Evolutionary conservation across 2,113 vertebrate genomes (phyloP).

Genomic region (Galemys pyrenaicus): DNA sequence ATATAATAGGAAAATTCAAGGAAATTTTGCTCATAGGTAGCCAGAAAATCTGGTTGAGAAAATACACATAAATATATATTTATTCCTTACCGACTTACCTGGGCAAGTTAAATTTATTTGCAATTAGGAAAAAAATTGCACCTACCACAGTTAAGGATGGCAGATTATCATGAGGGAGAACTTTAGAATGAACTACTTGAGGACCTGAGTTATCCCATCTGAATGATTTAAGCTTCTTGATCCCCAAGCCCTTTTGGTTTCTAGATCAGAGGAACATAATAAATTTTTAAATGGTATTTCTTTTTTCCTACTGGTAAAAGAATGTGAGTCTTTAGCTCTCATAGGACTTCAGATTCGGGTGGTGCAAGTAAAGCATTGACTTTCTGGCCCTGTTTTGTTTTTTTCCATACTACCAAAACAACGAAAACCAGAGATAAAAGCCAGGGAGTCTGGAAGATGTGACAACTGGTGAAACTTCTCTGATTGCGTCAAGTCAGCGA

Average conservation of each 20-base stretch:
- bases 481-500: conserved; percentile 32
- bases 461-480: conserved; percentile 57
- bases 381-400: conserved; percentile 55
- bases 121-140: not conserved
- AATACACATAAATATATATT: not conserved
- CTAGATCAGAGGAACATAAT: conserved; percentile 1
- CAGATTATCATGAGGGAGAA: not conserved
- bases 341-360: not conserved
- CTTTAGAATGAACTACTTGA: not conserved
- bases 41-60: not conserved
- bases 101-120: conserved; percentile 1
- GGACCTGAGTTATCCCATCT: not conserved
- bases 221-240: conserved; percentile 15
- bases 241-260: not conserved
- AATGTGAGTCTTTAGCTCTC: not conserved
- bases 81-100: not conserved
- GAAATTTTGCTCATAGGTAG: conserved; percentile 25
- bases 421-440: conserved; percentile 13
- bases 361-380: conserved; percentile 5
- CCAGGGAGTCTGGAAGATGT: not conserved
- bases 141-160: not conserved
- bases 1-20: conserved; percentile 20
- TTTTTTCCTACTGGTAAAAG: not conserved
- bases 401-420: not conserved
- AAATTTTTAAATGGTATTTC: not conserved